Conservation (phyloP, 2,797 vertebrate species). For the Spinibarbus caldwelli region DNA sequence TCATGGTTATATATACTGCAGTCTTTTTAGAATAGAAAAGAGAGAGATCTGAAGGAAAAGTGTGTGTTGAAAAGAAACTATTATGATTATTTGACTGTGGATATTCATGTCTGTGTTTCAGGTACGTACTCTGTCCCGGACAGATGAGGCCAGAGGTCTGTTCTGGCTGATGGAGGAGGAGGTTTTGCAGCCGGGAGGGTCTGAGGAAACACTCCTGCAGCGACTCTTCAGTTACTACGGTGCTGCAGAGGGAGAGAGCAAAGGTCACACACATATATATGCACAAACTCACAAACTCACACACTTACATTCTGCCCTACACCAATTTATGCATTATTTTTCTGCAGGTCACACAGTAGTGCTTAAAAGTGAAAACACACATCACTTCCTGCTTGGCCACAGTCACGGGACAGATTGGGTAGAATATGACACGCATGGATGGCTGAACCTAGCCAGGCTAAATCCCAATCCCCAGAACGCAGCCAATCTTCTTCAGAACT, state of each 20-base stretch:
- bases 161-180: slow-evolving; percentile 98
- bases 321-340: slow-evolving; percentile 5
- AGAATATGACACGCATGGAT: slow-evolving; percentile 87
- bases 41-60: background rate
- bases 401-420: slow-evolving; percentile 96
- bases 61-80: background rate
- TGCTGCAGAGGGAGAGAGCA: slow-evolving; percentile 87
- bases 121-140: slow-evolving; percentile 86
- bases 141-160: slow-evolving; percentile 93
- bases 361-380: slow-evolving; percentile 87
- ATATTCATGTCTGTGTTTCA: slow-evolving; percentile 61
- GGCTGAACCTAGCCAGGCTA: slow-evolving; percentile 90
- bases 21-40: background rate
- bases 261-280: slow-evolving; percentile 74
- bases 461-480: slow-evolving; percentile 89
- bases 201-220: slow-evolving; percentile 86
- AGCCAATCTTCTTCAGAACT: slow-evolving; percentile 87
- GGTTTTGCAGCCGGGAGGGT: slow-evolving; percentile 85
- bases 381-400: slow-evolving; percentile 94
- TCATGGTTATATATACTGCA: background rate
- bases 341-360: slow-evolving; percentile 85
- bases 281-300: slow-evolving; percentile 19
- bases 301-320: background rate
- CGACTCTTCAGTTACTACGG: slow-evolving; percentile 94
- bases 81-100: background rate